Evolutionary conservation across 2,888 invertebrate genomes (phyloP).

Genomic region (Lepidochrysops patricia): DNA sequence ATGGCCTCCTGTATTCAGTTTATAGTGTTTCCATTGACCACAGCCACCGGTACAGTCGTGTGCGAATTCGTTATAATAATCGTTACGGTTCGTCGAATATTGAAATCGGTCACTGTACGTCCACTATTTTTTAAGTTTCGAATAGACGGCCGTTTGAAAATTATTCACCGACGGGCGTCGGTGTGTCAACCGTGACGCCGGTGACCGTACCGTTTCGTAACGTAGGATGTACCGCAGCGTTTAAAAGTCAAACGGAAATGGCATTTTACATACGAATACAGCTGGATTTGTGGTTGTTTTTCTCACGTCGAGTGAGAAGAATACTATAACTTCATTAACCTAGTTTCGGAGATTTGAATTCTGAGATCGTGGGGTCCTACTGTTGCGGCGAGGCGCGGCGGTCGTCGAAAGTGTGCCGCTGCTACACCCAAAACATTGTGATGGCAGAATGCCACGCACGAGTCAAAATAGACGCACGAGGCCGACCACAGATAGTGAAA

Average conservation of each 20-base stretch:
- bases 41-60: neutral
- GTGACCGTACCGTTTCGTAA: neutral
- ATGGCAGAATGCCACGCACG: conserved; percentile 59
- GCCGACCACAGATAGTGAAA: conserved; percentile 58
- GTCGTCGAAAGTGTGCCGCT: conserved; percentile 53
- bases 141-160: conserved; percentile 26
- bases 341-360: conserved; percentile 63
- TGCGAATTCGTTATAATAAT: neutral
- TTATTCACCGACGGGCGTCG: neutral
- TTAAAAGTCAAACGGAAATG: conserved; percentile 31
- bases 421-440: conserved; percentile 48
- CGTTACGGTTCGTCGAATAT: too few species aligned
- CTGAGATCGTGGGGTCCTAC: conserved; percentile 37
- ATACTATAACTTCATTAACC: conserved; percentile 68
- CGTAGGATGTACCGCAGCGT: conserved; percentile 4
- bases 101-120: neutral
- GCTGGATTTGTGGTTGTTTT: conserved; percentile 26
- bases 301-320: conserved; percentile 55
- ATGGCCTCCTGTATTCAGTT: neutral
- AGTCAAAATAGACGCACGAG: conserved; percentile 59
- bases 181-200: conserved; percentile 9
- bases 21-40: neutral
- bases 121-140: conserved; percentile 23
- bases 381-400: conserved; percentile 23
- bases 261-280: neutral